These are phyloP conservation scores for Furcifer pardalis DNA, from an alignment of 2,797 vertebrate genomes.

Conservation along the genomic window DNA sequence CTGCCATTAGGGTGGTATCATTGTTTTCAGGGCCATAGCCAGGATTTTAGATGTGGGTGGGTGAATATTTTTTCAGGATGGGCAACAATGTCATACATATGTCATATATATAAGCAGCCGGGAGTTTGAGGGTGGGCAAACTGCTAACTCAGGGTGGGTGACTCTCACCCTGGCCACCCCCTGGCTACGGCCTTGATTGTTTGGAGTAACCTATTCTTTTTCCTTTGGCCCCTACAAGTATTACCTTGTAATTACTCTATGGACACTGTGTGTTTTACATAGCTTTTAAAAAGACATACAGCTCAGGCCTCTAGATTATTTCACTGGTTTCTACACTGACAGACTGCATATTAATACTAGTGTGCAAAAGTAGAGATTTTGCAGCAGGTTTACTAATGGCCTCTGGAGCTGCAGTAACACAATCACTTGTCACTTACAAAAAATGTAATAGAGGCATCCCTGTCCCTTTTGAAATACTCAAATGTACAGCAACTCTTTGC, in stretches of 20 bases:
- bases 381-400: not conserved
- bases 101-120: too few species aligned
- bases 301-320: not conserved
- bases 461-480: conserved; percentile 9
- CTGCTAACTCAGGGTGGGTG: too few species aligned
- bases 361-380: too few species aligned
- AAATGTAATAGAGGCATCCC: not conserved
- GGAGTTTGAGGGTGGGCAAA: too few species aligned
- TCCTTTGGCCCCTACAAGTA: not conserved
- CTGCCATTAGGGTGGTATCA: too few species aligned
- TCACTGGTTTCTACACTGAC: not conserved
- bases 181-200: too few species aligned
- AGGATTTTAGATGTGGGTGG: too few species aligned
- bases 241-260: not conserved
- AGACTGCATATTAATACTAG: not conserved
- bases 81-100: too few species aligned
- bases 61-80: too few species aligned
- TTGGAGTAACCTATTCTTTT: not conserved
- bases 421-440: not conserved
- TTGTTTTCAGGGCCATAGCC: too few species aligned
- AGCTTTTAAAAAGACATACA: not conserved
- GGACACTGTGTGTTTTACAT: not conserved
- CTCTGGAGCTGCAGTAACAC: not conserved
- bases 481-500: conserved; percentile 59
- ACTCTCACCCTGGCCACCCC: too few species aligned